Evolutionary conservation across 2,797 vertebrate genomes (phyloP).

Genomic region (Pangasius djambal): DNA sequence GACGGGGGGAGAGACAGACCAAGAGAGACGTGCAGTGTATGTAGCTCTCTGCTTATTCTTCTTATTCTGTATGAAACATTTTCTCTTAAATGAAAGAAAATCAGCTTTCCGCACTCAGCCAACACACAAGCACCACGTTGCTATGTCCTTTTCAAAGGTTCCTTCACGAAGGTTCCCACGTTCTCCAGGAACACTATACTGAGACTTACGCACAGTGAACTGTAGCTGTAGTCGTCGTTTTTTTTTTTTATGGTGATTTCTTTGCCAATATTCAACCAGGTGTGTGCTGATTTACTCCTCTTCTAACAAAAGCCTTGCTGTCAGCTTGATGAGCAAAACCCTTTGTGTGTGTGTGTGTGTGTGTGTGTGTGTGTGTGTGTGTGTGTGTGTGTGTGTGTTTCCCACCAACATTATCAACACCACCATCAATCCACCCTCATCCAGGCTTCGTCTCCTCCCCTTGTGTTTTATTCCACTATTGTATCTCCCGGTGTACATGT

Average conservation of each 20-base stretch:
- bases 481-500: neutral
- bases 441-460: neutral
- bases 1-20: no score
- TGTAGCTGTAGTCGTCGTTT: neutral
- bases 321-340: slow-evolving; percentile 13
- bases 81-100: neutral
- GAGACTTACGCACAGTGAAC: neutral
- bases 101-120: neutral
- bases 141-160: neutral
- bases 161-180: neutral
- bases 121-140: neutral
- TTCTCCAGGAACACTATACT: neutral
- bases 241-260: neutral
- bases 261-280: neutral
- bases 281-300: slow-evolving; percentile 13
- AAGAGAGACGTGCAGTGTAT: neutral
- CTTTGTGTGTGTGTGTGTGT: neutral
- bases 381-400: neutral
- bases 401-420: slow-evolving; percentile 15
- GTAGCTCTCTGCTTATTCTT: neutral
- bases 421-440: slow-evolving; percentile 11
- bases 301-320: neutral
- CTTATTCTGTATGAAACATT: neutral
- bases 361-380: neutral
- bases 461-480: neutral